These are phyloP conservation scores for Siniperca chuatsi DNA, from an alignment of 2,113 vertebrate species.

Conservation along the genomic window DNA sequence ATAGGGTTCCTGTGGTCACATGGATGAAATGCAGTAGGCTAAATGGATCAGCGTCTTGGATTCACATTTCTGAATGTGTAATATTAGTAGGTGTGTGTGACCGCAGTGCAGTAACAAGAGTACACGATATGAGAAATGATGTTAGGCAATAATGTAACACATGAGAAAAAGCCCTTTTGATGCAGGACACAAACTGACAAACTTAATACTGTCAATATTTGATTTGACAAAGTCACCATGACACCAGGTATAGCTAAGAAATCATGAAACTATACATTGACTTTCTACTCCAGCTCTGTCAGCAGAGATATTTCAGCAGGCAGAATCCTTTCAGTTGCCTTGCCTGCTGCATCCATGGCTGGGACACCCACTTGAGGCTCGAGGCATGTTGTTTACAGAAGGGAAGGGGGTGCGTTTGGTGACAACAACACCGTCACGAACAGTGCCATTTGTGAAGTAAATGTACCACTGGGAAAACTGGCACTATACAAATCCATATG, in stretches of 20 bases:
- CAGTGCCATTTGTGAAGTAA: background rate
- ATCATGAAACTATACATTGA: background rate
- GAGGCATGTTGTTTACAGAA: too few relatives aligned
- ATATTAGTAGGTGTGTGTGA: background rate
- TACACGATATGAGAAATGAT: background rate
- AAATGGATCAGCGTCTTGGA: slow-evolving; percentile 19
- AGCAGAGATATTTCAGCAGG: background rate
- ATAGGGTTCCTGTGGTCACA: slow-evolving; percentile 48
- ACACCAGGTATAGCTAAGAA: background rate
- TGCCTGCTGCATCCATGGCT: too few relatives aligned
- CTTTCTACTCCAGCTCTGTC: background rate
- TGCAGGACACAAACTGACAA: background rate
- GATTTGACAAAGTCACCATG: background rate
- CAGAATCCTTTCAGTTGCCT: background rate
- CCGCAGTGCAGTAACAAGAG: background rate
- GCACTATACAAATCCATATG: background rate
- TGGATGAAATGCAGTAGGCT: slow-evolving; percentile 44
- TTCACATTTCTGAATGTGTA: background rate
- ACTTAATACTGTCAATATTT: background rate
- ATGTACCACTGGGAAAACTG: background rate
- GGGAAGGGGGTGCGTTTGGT: too few relatives aligned
- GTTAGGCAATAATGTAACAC: background rate
- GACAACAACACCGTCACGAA: too few relatives aligned
- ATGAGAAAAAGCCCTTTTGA: background rate
- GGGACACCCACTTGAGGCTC: background rate